Base-by-base conservation (phyloP, 2,888 invertebrate genomes). In the Uloborus plumipes region DNA sequence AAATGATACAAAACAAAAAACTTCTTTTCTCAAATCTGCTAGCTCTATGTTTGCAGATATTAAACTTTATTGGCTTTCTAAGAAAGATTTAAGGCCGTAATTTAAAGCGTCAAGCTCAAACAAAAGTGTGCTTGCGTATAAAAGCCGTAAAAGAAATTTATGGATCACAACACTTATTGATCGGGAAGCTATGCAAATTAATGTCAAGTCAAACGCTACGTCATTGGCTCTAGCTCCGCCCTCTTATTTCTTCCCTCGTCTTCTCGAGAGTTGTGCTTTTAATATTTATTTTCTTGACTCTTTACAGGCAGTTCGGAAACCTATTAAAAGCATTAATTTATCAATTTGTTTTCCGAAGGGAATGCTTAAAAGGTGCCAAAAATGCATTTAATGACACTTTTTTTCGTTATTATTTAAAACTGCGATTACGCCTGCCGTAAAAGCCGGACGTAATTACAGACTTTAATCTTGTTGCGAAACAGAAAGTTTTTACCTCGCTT, bases 61-160 rank as follows among this genome's bases (percentile, higher is more conserved):
- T 80, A 80, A 80, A 80, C 80, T 80, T 80, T 80, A 80, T 80
- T 73, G 73, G 80, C 64, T 73, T 73, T 65, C 69, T 67, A 66
- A 73, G 73, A 80, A 72, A 80, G 80, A 80, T 80, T 80, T 73
- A 80, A 61, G 55, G 73, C 61, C 55, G 73, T 80, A 73, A 80
- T 80, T 80, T 80, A 80, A 80, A 80, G 71, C 73, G 73, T 80
- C 73, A 72, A 64, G 80, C 73, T 80, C 80, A 69, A 80, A 80
- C 80, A 80, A 80, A 73, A 73, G 69, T 62, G 80, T 67, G 59
- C 71, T 18, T 20, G 22, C 22, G 64, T 53, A 77, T 70, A 72
- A 73, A 67, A 62, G 81, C 75, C 65, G 70, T 81, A 74, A 81
- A 81, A 81, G 81, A 81, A 75, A 81, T 81, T 81, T 81, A 81